Evolutionary conservation across 2,888 invertebrate species (phyloP), one percentile per base, ranked within the genome.

Genomic region (Drosophila kambysellisi): DNA sequence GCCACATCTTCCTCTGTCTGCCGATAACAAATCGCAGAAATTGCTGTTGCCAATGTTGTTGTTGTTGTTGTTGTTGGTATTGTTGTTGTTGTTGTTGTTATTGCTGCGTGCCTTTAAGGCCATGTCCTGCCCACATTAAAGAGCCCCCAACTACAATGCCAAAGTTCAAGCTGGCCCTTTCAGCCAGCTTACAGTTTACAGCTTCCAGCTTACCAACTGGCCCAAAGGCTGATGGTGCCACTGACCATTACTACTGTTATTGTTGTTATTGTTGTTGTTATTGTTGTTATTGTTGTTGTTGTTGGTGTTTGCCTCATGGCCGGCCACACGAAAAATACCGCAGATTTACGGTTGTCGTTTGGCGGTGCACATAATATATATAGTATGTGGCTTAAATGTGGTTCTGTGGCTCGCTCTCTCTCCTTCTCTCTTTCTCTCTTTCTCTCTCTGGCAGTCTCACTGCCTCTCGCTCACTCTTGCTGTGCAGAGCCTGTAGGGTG

Each of bases 261-360:
- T 66, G 61, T 37, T 58, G 39, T 4, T 64, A 46, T 52, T 64
- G 56, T 25, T 60, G 56, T 39, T 62, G 59, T 48, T 46, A n/a
- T n/a, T 58, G 52, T 37, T 63, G 48, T 30, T 64, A 46, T 52
- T 64, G 56, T 25, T 60, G 56, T 39, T 62, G 59, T 48, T 46
- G 35, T 50, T 54, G 52, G 41, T 66, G 59, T 37, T 69, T 62
- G 70, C 70, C 77, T 53, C 74, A 70, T 82, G 79, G 68, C 88
- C 86, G 78, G 74, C 85, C 90, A 81, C 84, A 89, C 90, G 90
- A 86, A 85, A 86, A 83, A 85, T 83, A 78, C 91, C 85, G 89
- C 85, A 85, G 85, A 90, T 90, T 85, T 90, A 85, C 88, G 85
- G 85, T 90, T 85, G 89, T 86, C 90, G 87, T 86, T 79, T 87